These are phyloP conservation scores for Rhamnusium bicolor DNA, from an alignment of 2,888 invertebrate species.

Conservation along the genomic window DNA sequence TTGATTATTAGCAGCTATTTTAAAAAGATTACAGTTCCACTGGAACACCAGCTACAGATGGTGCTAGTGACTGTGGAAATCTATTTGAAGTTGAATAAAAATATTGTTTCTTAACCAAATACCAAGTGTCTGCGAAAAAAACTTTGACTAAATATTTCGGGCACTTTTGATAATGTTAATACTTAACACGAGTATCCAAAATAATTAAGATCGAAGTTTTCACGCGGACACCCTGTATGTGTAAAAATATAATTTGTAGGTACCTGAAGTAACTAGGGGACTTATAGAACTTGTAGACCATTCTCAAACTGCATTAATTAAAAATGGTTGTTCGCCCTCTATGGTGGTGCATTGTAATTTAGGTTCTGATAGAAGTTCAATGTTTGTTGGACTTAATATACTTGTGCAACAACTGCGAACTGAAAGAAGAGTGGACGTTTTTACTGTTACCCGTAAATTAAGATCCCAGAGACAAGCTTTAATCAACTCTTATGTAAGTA, in stretches of 20 bases:
- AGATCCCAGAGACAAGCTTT: constrained; percentile 88
- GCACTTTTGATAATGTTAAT: too few species aligned
- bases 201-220: too few species aligned
- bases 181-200: too few species aligned
- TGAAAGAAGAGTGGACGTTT: constrained; percentile 90
- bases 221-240: too few species aligned
- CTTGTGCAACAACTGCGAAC: constrained; percentile 87
- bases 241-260: constrained; percentile 58
- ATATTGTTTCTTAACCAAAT: too few species aligned
- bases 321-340: constrained; percentile 75
- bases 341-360: constrained; percentile 90
- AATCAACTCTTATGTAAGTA: constrained; percentile 87
- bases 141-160: too few species aligned
- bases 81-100: too few species aligned
- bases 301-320: constrained; percentile 74
- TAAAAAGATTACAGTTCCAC: too few species aligned
- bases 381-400: constrained; percentile 91
- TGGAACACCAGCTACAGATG: too few species aligned
- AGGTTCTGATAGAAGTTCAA: constrained; percentile 91
- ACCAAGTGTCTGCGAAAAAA: too few species aligned
- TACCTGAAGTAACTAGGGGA: constrained; percentile 90
- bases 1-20: too few species aligned
- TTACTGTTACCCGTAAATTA: constrained; percentile 87
- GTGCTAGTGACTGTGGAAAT: too few species aligned
- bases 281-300: constrained; percentile 90